Conservation (phyloP, 2,888 invertebrate genomes). For the Mythimna vitellina region DNA sequence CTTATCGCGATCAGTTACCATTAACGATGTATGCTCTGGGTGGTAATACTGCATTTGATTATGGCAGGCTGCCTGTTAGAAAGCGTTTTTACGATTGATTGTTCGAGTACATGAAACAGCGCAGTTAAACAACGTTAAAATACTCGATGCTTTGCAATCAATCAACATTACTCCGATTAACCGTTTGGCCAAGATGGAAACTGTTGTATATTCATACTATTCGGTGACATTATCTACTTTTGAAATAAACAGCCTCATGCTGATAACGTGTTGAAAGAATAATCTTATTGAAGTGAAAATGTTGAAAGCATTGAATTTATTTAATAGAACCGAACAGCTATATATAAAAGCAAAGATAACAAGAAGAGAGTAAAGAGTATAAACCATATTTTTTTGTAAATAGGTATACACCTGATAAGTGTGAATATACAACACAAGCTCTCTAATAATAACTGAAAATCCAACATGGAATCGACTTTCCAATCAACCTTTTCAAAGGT, state of each 20-base stretch:
- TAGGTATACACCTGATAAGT: no score
- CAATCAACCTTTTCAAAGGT: not conserved
- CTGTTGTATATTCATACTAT: not conserved
- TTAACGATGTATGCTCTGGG: constrained; percentile 20
- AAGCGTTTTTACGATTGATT: constrained; percentile 11
- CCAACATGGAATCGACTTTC: not conserved
- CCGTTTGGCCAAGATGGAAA: not conserved
- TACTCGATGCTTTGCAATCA: not conserved
- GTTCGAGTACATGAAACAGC: constrained; percentile 6
- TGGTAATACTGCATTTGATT: constrained; percentile 35
- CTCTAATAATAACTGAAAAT: not conserved
- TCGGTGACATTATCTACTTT: no score
- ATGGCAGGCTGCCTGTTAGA: constrained; percentile 10
- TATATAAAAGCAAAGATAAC: no score
- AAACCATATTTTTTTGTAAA: no score
- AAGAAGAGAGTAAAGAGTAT: no score
- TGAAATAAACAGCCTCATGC: no score
- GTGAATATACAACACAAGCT: no score
- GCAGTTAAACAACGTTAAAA: not conserved
- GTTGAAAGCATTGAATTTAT: no score
- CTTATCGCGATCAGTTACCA: constrained; percentile 31
- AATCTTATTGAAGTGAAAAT: no score
- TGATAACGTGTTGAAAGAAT: no score
- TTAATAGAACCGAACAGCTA: no score
- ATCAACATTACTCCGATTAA: not conserved